Evolutionary conservation across 2,888 invertebrate species (phyloP), one percentile per base, ranked within the genome.

Genomic region (Drosophila eohydei): DNA sequence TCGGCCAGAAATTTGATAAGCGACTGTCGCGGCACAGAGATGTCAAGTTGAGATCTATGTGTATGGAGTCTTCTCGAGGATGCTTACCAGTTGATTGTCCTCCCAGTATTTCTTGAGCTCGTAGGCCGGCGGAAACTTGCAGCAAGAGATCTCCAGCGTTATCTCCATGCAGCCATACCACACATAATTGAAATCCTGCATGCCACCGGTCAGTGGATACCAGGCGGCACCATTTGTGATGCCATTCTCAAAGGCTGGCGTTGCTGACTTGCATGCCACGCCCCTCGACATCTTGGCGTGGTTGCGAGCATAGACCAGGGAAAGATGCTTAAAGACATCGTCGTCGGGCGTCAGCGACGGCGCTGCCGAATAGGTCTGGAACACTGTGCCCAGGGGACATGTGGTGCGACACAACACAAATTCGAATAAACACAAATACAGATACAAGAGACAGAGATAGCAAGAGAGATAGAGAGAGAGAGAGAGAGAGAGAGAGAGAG

Each of bases 221-320:
- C 98, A 98, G 62, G 96, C 97, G 0, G 98, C 98, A 5, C 98
- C 98, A 90, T 98, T 98, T 3, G 98, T 98, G 81, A 98, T 98
- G 11, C 98, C 98, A 92, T 97, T 95, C 89, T 95, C 95, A 92
- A 98, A 98, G 51, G 96, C 94, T 7, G 95, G 95, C 52, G 95
- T 94, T 9, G 96, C 95, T 11, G 95, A 94, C 90, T 96, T 96
- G 93, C 97, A 97, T 6, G 97, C 96, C 6, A 96, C 95, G 8
- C 97, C 97, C 40, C 95, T 94, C 64, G 97, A 95, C 98, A 98
- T 98, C 91, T 96, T 96, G 40, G 95, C 96, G 93, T 98, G 98
- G 92, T 97, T 97, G 80, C 95, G 95, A 36, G 98, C 96, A 93
- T 98, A 98, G 4, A 95, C 95, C 78, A 96, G 93, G 7, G 98